Conservation (phyloP, 2,797 vertebrate species). For the Rhabdophis nuchalis region DNA sequence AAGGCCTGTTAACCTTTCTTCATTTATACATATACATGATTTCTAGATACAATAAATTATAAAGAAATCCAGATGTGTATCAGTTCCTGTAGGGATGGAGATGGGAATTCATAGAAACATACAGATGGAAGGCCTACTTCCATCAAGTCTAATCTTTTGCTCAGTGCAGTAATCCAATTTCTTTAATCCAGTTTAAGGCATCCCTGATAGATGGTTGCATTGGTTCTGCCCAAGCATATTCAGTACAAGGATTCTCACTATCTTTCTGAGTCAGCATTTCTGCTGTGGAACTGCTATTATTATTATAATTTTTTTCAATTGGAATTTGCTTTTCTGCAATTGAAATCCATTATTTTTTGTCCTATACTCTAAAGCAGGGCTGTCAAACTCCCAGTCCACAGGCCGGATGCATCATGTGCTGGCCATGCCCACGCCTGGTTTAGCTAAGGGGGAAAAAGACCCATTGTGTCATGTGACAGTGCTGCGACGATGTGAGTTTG, state of each 20-base stretch:
- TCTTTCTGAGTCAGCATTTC: not conserved
- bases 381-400: not conserved
- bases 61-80: not conserved
- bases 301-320: not conserved
- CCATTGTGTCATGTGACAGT: accelerated
- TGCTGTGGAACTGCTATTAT: not conserved
- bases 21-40: not conserved
- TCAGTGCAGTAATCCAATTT: not conserved
- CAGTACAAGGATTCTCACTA: not conserved
- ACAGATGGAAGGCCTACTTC: not conserved
- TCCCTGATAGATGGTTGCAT: not conserved
- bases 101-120: not conserved
- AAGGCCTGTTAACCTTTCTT: not conserved
- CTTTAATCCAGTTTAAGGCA: not conserved
- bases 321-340: not conserved
- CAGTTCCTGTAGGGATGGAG: not conserved
- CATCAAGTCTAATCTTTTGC: not conserved
- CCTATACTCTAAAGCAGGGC: not conserved
- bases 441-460: not conserved
- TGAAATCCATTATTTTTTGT: not conserved
- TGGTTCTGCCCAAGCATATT: not conserved
- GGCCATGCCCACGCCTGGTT: no score
- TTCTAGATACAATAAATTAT: not conserved
- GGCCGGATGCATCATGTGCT: no score
- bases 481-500: not conserved